Base-by-base conservation (phyloP, 1,140 invertebrate genomes). In the Wiebesia pumilae region DNA sequence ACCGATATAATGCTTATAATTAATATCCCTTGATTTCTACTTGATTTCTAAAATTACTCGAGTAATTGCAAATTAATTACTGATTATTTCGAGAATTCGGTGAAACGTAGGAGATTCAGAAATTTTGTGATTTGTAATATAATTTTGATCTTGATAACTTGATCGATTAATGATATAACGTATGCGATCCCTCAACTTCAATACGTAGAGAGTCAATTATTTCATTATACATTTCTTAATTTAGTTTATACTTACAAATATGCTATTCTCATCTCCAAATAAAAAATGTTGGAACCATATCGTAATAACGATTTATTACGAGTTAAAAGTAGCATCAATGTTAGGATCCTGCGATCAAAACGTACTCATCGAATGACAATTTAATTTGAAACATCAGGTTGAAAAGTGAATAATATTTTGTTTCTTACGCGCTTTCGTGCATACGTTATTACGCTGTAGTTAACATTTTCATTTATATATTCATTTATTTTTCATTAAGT, bases 1-100 rank as follows among this genome's bases (percentile, higher is more conserved):
- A 43, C n/a, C 71, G 40, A 75, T 75, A 21, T 73, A 27, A 62
- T 43, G 38, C 19, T 43, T 75, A 43, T 75, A 75, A 75, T 75
- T 75, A 75, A 75, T 73, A 40, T 75, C 38, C n/a, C 43, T n/a
- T n/a, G 12, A 9, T 75, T 40, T 75, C n/a, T 75, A 43, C 43
- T 75, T 43, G 33, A 75, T 75, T 21, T 75, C 40, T 43, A 24
- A 75, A 43, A 75, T 75, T 75, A n/a, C 19, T 43, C 21, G 3
- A 27, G 24, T 75, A 75, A 75, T 43, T 75, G 38, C 7, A 43
- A 75, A 75, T 75, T 75, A 10, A 75, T 75, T 43, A 24, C 6
- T 75, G 24, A 38, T 75, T 75, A 43, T 75, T 43, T 75, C 7
- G n/a, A 43, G 71, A 3, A n/a, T n/a, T 75, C 9, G 38, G 38